Conservation (phyloP, 2,797 vertebrate species). For the Labroides dimidiatus region DNA sequence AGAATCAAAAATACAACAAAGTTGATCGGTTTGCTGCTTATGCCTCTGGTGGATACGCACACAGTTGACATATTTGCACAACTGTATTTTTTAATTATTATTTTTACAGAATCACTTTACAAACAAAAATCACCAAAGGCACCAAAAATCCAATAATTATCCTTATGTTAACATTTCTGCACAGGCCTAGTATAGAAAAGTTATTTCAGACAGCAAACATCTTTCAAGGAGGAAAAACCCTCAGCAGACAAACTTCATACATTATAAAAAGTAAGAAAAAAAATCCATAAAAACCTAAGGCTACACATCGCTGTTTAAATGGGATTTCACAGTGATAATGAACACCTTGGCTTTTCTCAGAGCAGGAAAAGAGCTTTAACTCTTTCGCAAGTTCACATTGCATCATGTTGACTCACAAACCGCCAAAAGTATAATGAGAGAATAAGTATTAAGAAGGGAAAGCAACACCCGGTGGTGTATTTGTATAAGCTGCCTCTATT, state of each 20-base stretch:
- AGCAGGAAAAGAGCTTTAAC: conserved; percentile 49
- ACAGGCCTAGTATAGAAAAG: conserved; percentile 20
- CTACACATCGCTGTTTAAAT: conserved; percentile 52
- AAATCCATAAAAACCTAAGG: conserved; percentile 54
- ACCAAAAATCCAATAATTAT: conserved; percentile 17
- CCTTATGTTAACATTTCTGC: conserved; percentile 15
- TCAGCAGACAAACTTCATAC: conserved; percentile 34
- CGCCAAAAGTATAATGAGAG: conserved; percentile 66
- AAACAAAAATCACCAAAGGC: background rate
- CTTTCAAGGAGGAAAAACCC: conserved; percentile 39
- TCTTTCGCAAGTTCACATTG: conserved; percentile 64
- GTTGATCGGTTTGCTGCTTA: background rate
- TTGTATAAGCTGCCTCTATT: conserved; percentile 82
- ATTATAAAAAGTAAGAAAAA: conserved; percentile 39
- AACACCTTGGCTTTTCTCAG: conserved; percentile 66
- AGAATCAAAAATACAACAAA: background rate
- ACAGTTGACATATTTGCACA: background rate
- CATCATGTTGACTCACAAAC: conserved; percentile 69
- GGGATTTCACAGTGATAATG: conserved; percentile 66
- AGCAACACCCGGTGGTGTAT: conserved; percentile 74
- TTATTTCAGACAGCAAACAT: conserved; percentile 25
- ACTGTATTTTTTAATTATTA: conserved; percentile 20
- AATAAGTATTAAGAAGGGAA: conserved; percentile 71
- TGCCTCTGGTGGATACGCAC: background rate
- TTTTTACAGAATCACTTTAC: background rate